phyloP scores from a whole-genome alignment of 2,888 invertebrate species.

The Drosophila emarginata region DNA sequence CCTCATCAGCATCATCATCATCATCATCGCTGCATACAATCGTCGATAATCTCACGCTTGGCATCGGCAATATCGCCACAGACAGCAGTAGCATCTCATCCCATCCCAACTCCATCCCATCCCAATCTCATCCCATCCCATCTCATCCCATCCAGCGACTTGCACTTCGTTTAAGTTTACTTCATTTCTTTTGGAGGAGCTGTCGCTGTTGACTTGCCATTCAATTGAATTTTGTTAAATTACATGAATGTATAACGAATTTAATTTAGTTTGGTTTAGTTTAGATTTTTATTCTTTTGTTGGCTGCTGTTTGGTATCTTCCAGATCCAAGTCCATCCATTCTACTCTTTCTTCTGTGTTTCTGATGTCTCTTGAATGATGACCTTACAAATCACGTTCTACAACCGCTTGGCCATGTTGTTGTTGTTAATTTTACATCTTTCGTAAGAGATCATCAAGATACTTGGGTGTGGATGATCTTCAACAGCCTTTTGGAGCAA shows the following conservation, averaged over 20 bases:
- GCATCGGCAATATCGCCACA: slow-evolving; percentile 72
- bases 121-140: slow-evolving; percentile 22
- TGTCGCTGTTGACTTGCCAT: slow-evolving; percentile 56
- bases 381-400: slow-evolving; percentile 81
- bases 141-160: neutral
- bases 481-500: slow-evolving; percentile 31
- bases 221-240: slow-evolving; percentile 74
- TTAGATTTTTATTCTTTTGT: slow-evolving; percentile 1
- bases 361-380: slow-evolving; percentile 77
- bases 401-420: slow-evolving; percentile 51
- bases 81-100: slow-evolving; percentile 31
- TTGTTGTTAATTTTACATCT: slow-evolving; percentile 1
- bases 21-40: slow-evolving; percentile 78
- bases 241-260: slow-evolving; percentile 77
- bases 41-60: slow-evolving; percentile 77
- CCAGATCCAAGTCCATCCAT: neutral
- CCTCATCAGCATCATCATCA: slow-evolving; percentile 71
- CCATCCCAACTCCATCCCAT: slow-evolving; percentile 6
- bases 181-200: slow-evolving; percentile 58
- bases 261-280: slow-evolving; percentile 63
- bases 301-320: slow-evolving; percentile 35
- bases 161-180: slow-evolving; percentile 53
- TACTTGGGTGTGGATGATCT: slow-evolving; percentile 63
- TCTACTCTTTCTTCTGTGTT: slow-evolving; percentile 15
- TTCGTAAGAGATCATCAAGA: slow-evolving; percentile 70